These are phyloP conservation scores for Bursaphelenchus mucronatus DNA, from an alignment of 1,140 invertebrate genomes.

Conservation along the genomic window DNA sequence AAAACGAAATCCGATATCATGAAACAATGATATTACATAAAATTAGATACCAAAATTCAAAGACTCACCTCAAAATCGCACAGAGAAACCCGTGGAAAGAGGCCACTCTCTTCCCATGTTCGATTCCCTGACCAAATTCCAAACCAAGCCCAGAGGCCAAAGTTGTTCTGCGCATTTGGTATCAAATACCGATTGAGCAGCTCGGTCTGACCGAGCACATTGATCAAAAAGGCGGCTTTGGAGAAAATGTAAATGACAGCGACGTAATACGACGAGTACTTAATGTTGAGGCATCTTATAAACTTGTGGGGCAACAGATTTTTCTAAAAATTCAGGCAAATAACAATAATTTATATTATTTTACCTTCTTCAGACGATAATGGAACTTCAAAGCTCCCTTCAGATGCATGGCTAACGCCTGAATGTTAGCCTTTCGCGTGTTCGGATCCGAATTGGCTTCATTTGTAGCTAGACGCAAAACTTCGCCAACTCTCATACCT, in stretches of 20 bases:
- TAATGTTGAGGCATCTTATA: constrained; percentile 54
- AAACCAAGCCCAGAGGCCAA: constrained; percentile 47
- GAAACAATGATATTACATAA: not conserved
- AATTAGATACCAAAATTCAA: too few species aligned
- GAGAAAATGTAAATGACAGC: constrained; percentile 52
- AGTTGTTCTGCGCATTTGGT: constrained; percentile 24
- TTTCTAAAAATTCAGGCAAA: constrained; percentile 37
- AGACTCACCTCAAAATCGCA: constrained; percentile 65
- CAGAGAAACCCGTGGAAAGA: constrained; percentile 64
- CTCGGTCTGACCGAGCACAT: constrained; percentile 41
- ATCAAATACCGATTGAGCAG: constrained; percentile 54
- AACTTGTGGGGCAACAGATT: constrained; percentile 52
- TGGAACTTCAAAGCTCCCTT: constrained; percentile 55
- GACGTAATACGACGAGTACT: constrained; percentile 56
- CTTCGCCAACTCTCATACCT: constrained; percentile 57
- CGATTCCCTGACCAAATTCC: constrained; percentile 41
- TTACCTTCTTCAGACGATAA: constrained; percentile 43
- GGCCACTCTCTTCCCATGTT: constrained; percentile 58
- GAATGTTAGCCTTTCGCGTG: constrained; percentile 43
- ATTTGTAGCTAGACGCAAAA: constrained; percentile 52
- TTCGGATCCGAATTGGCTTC: constrained; percentile 51
- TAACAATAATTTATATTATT: constrained; percentile 12
- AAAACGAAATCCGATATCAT: constrained; percentile 3
- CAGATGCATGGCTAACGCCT: constrained; percentile 50
- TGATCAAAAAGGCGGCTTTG: constrained; percentile 54